Evolutionary conservation across 1,140 invertebrate genomes (phyloP).

Genomic region (Zaprionus ornatus): DNA sequence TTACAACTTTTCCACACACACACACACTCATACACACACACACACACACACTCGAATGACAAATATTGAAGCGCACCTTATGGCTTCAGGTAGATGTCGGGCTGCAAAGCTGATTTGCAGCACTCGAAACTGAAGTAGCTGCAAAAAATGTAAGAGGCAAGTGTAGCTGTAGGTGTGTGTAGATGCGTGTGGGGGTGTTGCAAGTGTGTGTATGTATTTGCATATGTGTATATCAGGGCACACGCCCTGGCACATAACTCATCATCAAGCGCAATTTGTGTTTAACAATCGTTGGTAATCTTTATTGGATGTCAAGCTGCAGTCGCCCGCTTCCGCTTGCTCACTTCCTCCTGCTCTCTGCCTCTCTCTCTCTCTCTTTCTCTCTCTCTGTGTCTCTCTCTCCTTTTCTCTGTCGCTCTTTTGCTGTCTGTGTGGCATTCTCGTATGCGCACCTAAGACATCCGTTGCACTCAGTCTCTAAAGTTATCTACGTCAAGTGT

Average conservation of each 20-base stretch:
- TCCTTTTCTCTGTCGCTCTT: neutral
- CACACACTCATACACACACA: slow-evolving; percentile 1
- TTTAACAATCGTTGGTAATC: slow-evolving; percentile 80
- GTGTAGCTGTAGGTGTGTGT: neutral
- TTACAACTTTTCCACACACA: slow-evolving; percentile 26
- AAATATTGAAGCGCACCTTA: slow-evolving; percentile 54
- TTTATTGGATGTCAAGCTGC: slow-evolving; percentile 75
- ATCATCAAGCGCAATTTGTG: slow-evolving; percentile 79
- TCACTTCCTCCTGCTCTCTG: neutral
- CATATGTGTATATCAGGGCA: slow-evolving; percentile 5
- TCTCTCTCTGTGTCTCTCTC: neutral
- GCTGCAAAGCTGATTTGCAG: slow-evolving; percentile 62
- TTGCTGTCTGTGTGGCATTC: neutral
- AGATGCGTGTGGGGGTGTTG: slow-evolving; percentile 5
- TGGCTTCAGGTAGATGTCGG: slow-evolving; percentile 41
- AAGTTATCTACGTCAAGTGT: slow-evolving; percentile 71
- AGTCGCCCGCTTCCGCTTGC: slow-evolving; percentile 2
- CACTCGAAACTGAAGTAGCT: slow-evolving; percentile 34
- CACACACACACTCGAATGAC: slow-evolving; percentile 24
- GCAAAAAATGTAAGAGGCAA: slow-evolving; percentile 11
- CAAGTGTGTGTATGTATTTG: slow-evolving; percentile 1
- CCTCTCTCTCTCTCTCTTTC: neutral
- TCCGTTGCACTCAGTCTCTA: slow-evolving; percentile 35
- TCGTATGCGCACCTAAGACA: slow-evolving; percentile 49
- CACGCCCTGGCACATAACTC: slow-evolving; percentile 55